Evolutionary conservation across 1,140 invertebrate genomes (phyloP), one percentile per base, ranked within the genome.

Genomic region (Formica selysi): DNA sequence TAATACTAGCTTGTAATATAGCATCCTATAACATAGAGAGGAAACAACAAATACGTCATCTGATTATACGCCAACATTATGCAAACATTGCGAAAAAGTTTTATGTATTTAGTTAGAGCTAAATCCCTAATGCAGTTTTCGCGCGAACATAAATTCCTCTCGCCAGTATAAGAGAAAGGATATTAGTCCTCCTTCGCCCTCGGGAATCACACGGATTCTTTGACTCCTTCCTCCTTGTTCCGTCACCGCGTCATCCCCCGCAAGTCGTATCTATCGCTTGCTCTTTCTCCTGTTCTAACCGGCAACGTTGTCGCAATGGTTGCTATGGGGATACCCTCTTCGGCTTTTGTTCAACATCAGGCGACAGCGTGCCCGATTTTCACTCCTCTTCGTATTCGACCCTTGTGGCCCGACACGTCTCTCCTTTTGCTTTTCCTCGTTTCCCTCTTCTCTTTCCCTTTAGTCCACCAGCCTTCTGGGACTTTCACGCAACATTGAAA

Each of bases 261-360:
- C 16, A 51, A 57, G 29, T 26, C 38, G 62, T 41, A n/a, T 19
- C 16, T 65, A n/a, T 57, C 65, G 1, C 54, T 76, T 51, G 19
- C 65, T 76, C 11, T 74, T 44, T 70, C 78, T 29, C 22, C 29
- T 57, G 29, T 22, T 76, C 62, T 44, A 6, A 29, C 38, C 7
- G n/a, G 44, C 29, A 73, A 79, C 74, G 44, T 78, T 65, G 48
- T 74, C 54, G 41, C 74, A 22, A 54, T 79, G 83, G 88, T 90
- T 90, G 88, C 88, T 86, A 90, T 90, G 86, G 86, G 71, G 67
- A 89, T 80, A 88, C 79, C 61, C 78, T 85, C 22, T 19, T 41
- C 8, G 26, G 59, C 67, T 74, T 76, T 44, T 83, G 44, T 71
- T 86, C 85, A 44, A 6, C 51, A n/a, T 59, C 48, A 13, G 61